Conservation (phyloP, 1,140 invertebrate genomes). For the Cyclina sinensis region DNA sequence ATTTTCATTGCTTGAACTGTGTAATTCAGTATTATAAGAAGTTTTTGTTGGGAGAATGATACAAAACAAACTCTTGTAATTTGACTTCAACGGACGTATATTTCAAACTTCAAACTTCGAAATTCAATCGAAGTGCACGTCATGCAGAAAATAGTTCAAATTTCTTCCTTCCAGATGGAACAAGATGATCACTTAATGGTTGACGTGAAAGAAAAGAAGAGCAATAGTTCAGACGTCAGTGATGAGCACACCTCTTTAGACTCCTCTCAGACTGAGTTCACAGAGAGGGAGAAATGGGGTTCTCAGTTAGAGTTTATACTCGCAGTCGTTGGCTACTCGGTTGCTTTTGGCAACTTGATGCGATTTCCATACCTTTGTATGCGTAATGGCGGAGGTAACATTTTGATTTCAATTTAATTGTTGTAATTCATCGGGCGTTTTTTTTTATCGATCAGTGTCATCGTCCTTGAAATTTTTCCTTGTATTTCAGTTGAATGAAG, state of each 20-base stretch:
- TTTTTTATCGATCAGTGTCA: too few relatives aligned
- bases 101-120: background rate
- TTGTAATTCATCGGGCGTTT: too few relatives aligned
- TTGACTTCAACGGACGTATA: too few relatives aligned
- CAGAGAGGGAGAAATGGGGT: conserved; percentile 54
- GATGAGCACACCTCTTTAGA: background rate
- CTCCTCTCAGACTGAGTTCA: background rate
- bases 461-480: too few relatives aligned
- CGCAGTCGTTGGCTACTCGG: conserved; percentile 95
- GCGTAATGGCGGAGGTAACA: conserved; percentile 94
- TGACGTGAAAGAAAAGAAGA: background rate
- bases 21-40: too few relatives aligned
- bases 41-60: too few relatives aligned
- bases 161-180: conserved; percentile 13
- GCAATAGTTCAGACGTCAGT: background rate
- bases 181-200: conserved; percentile 14
- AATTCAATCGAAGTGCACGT: background rate
- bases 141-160: background rate
- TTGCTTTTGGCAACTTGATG: conserved; percentile 96
- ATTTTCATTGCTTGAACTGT: too few relatives aligned
- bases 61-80: too few relatives aligned
- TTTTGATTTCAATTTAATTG: too few relatives aligned
- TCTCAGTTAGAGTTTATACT: conserved; percentile 92
- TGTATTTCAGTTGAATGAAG: too few relatives aligned
- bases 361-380: conserved; percentile 97